Conservation (phyloP, 2,113 vertebrate genomes). For the Clarias batrachus region DNA sequence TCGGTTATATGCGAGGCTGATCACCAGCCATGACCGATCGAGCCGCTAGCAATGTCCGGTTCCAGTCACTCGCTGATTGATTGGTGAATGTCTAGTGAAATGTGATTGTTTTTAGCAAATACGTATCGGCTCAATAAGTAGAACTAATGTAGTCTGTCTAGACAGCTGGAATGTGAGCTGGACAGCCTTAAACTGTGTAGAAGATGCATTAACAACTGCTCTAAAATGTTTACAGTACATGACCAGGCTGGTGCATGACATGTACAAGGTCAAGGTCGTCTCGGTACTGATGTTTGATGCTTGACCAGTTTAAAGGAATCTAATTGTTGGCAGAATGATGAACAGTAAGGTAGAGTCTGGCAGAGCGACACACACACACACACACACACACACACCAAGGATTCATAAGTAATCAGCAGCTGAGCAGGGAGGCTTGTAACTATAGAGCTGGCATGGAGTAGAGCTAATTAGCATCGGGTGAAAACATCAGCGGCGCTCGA, state of each 20-base stretch:
- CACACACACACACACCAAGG: background rate
- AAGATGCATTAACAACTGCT: background rate
- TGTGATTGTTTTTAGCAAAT: background rate
- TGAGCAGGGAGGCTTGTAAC: background rate
- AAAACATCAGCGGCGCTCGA: background rate
- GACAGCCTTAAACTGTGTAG: background rate
- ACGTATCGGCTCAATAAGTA: background rate
- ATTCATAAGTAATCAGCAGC: background rate
- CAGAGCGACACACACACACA: background rate
- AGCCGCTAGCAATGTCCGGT: too few relatives aligned
- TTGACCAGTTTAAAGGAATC: slow-evolving; percentile 10
- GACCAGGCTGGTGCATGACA: background rate
- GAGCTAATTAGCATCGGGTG: background rate
- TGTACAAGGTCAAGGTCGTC: background rate
- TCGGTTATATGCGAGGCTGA: too few relatives aligned
- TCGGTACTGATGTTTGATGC: background rate
- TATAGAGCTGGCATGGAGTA: background rate
- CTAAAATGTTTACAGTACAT: background rate
- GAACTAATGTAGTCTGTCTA: background rate
- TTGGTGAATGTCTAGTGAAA: background rate
- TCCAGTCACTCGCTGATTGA: background rate
- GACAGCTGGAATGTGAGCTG: background rate
- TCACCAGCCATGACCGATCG: too few relatives aligned
- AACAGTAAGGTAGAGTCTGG: background rate
- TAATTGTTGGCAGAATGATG: background rate